These are phyloP conservation scores for Papilio polyxenes DNA, from an alignment of 1,140 invertebrate species.

Conservation along the genomic window DNA sequence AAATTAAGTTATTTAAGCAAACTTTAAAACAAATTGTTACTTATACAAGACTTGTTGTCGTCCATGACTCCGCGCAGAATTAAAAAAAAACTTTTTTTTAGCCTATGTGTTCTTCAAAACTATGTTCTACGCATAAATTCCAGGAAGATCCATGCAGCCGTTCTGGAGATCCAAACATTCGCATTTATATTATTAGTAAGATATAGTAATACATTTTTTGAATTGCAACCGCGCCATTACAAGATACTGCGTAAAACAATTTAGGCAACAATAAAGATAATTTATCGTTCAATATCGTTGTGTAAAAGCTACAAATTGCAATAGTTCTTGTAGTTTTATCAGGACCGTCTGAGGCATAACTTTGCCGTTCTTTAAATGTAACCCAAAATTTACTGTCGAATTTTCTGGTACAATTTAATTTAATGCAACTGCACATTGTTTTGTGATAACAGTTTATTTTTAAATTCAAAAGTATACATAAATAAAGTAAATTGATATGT, in stretches of 20 bases:
- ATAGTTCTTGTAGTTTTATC: constrained; percentile 41
- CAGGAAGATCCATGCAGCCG: too few species aligned
- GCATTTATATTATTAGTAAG: too few species aligned
- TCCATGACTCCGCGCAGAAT: too few species aligned
- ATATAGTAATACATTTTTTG: constrained; percentile 15
- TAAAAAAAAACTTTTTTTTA: too few species aligned
- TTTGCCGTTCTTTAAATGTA: constrained; percentile 27
- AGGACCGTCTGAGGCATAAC: constrained; percentile 18
- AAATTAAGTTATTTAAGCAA: too few species aligned
- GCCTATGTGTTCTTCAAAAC: too few species aligned
- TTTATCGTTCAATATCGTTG: constrained; percentile 41
- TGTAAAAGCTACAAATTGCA: constrained; percentile 42
- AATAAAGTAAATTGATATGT: background rate
- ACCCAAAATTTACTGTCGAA: constrained; percentile 32
- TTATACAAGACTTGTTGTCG: too few species aligned
- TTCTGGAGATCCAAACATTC: too few species aligned
- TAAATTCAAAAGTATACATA: background rate
- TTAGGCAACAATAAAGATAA: constrained; percentile 44
- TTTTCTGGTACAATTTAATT: constrained; percentile 11
- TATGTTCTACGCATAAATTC: too few species aligned
- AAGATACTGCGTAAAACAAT: constrained; percentile 43
- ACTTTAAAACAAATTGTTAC: too few species aligned
- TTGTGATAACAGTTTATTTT: background rate
- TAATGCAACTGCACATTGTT: background rate
- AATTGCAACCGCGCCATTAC: constrained; percentile 31